Base-by-base conservation (phyloP, 2,797 vertebrate genomes). In the Acropternis orthonyx region DNA sequence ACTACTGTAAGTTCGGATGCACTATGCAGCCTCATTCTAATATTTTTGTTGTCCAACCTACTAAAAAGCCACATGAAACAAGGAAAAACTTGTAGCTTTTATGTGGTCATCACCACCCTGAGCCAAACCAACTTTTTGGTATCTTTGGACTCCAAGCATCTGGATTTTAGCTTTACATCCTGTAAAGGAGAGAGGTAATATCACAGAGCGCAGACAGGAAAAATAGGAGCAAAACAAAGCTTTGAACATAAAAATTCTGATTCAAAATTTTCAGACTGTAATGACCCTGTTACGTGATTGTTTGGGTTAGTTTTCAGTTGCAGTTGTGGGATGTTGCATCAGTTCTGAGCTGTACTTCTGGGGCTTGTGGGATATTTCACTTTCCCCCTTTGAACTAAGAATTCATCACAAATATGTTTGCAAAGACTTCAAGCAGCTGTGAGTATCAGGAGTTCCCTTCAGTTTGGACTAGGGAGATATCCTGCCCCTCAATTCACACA, bases 41-140 rank as follows among this genome's bases (percentile, higher is more conserved):
- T 94, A 82, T 72, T 96, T 97, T 95, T 93, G 91, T 94, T 94
- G 80, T 96, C 72, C 77, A 96, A 24, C 19, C 56, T 93, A 94
- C 52, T 90, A 75, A 96, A 97, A 96, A 94, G 44, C 88, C 97
- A 97, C 97, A 97, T 95, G 73, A 98, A 97, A 97, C 18, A 46
- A 92, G n/a, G 32, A 17, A 94, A 97, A 95, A 69, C 62, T 73
- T 93, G 85, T 41, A 90, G 52, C 88, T 97, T 94, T 97, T 83
- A 80, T 96, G 97, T 96, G 95, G 97, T 96, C 68, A 90, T 71
- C 78, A 72, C 55, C 68, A 95, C 83, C 41, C 49, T 93, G 28
- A 94, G 92, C 96, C 97, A 97, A 97, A 96, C 87, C 83, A 85
- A 58, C 82, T 59, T 95, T 95, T 92, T 97, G 84, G 92, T 97